Base-by-base conservation (phyloP, 2,888 invertebrate species). In the Schrankia costaestrigalis region DNA sequence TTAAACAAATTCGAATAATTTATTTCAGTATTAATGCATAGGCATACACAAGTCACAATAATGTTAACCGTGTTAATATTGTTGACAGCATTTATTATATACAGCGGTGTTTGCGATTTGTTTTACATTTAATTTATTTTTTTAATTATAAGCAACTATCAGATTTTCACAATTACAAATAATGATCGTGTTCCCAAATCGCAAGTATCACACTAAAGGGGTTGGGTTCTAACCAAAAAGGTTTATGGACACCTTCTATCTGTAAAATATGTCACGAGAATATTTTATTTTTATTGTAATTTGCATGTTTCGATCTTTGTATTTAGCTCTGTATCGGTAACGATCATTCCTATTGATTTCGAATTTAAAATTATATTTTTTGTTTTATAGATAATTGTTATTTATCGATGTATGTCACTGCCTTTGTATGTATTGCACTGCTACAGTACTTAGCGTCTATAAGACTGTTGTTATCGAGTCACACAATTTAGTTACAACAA, bases 341-440 rank as follows among this genome's bases (percentile, higher is more conserved):
- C 69, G 71, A 74, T 78, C 75, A 81, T 84, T 83, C 83, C 83
- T 83, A 77, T 69, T 63, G 45, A 59, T 62, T 78, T 81, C 79
- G 79, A 84, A 82, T 84, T 83, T 78, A 69, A 65, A 30, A 33
- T 38, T 63, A 62, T 45, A 57, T 58, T 60, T 59, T 61, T 61
- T 50, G 39, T 46, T 38, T 25, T 25, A n/a, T 25, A 2, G 11
- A 7, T n/a, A 38, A 37, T 35, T 51, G 40, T 49, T 51, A 44
- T 57, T 62, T 64, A 53, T 65, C 47, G 65, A 51, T 56, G 59
- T 58, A 48, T 60, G 41, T 57, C 67, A 64, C 63, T 65, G 63
- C 55, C 65, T 64, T 59, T 52, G 44, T 50, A 51, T 58, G 63
- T 54, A 12, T 35, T 46, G 43, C 45, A 26, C 21, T 56, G 60